Base-by-base conservation (phyloP, 2,797 vertebrate species). In the Paguma larvata region DNA sequence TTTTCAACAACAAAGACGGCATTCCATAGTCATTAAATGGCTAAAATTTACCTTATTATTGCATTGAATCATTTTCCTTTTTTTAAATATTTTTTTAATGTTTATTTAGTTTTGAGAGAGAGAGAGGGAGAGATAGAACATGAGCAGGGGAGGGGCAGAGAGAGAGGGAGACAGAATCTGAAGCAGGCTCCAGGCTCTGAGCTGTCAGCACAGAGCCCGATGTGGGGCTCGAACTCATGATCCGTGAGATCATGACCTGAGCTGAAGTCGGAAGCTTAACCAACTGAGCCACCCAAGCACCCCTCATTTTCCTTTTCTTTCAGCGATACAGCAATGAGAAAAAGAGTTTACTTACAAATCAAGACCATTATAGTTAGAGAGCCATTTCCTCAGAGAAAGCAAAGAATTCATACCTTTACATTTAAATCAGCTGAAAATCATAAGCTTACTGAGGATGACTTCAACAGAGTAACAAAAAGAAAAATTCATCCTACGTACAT, bases 1-100 rank as follows among this genome's bases (percentile, higher is more conserved):
- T 95, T 88, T 93, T 77, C 84, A 93, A 32, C 48, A 53, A 72
- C 63, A 62, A 85, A 85, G 51, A 65, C 16, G 85, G 44, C 78
- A 34, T 67, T 9, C 30, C 13, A 0, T 77, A 85, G 80, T 83
- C 73, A 44, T 46, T 85, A 95, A 82, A 77, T 63, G 34, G 23
- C 63, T 90, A 46, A 16, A 94, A 46, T 41, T 93, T 65, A 72
- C 59, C 53, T 85, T 93, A 59, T 8, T 62, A 34, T 92, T 93
- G 56, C 59, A 63, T 44, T 46, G n/a, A 77, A 51, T 92, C 16
- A 19, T 89, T 78, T 93, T 86, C 63, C 21, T 86, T 95, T 91
- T 80, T 15, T 38, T 38, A 38, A 38, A 38, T 38, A 38, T 38
- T 38, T 38, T 38, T 38, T 38, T 2, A 38, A 38, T 38, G 38